Conservation (phyloP, 1,140 invertebrate species). For the Maniola jurtina region DNA sequence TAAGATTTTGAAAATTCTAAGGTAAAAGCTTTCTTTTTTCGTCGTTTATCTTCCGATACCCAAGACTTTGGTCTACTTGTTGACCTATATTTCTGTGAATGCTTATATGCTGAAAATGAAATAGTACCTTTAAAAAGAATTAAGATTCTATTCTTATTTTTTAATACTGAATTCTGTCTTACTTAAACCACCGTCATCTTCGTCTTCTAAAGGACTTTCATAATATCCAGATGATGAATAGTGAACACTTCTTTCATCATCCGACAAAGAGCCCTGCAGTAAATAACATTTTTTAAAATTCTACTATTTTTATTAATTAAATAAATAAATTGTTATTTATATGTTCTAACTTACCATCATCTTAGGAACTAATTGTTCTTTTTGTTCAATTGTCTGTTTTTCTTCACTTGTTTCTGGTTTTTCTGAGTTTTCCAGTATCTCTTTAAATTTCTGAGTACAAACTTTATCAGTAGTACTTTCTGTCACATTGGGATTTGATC, state of each 20-base stretch:
- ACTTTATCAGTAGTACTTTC: conserved; percentile 57
- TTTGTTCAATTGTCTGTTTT: conserved; percentile 47
- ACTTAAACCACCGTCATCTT: conserved; percentile 78
- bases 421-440: conserved; percentile 54
- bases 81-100: conserved; percentile 76
- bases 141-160: conserved; percentile 1
- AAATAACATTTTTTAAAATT: conserved; percentile 2
- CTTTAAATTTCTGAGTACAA: conserved; percentile 49
- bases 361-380: conserved; percentile 64
- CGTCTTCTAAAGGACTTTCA: conserved; percentile 87
- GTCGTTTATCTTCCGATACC: conserved; percentile 83
- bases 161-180: conserved; percentile 37
- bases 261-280: conserved; percentile 80
- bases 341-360: conserved; percentile 48
- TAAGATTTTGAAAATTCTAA: conserved; percentile 82
- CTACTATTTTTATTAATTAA: neutral
- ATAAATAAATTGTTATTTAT: neutral
- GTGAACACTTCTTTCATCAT: conserved; percentile 84
- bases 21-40: conserved; percentile 84
- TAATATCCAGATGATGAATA: conserved; percentile 89
- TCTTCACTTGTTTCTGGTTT: conserved; percentile 35
- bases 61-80: conserved; percentile 73
- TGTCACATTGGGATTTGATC: conserved; percentile 77
- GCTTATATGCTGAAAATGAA: conserved; percentile 69
- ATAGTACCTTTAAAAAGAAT: conserved; percentile 12